Conservation (phyloP, 1,140 invertebrate genomes). For the Meloidogyne exigua region DNA sequence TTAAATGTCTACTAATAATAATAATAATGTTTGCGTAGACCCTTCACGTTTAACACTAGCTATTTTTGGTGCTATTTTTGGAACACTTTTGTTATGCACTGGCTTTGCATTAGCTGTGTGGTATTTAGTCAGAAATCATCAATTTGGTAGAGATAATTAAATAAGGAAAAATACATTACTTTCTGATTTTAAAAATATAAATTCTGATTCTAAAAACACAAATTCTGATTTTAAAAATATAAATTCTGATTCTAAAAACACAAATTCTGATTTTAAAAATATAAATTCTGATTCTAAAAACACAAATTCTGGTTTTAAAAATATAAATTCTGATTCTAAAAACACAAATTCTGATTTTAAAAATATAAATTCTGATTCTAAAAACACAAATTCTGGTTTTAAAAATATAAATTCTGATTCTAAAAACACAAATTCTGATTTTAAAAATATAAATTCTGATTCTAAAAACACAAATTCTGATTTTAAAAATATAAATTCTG, state of each 20-base stretch:
- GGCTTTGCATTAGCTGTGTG: constrained; percentile 12
- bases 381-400: background rate
- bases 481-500: no score
- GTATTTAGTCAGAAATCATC: constrained; percentile 22
- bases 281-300: no score
- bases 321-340: background rate
- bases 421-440: background rate
- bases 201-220: background rate
- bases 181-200: background rate
- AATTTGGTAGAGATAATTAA: background rate
- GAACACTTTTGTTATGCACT: constrained; percentile 25
- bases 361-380: background rate
- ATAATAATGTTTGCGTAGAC: constrained; percentile 3
- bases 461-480: background rate
- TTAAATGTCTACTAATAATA: no score
- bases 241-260: background rate
- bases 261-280: background rate
- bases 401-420: no score
- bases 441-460: no score
- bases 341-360: background rate
- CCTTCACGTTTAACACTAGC: constrained; percentile 3
- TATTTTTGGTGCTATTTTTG: constrained; percentile 26
- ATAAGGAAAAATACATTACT: background rate
- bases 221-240: background rate
- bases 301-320: background rate